Percentiles rank a stretch among this genome's conserved stretches.
These are phyloP conservation scores for Drosophila tropicalis DNA, from an alignment of 1,140 invertebrate genomes.

Conservation along the genomic window DNA sequence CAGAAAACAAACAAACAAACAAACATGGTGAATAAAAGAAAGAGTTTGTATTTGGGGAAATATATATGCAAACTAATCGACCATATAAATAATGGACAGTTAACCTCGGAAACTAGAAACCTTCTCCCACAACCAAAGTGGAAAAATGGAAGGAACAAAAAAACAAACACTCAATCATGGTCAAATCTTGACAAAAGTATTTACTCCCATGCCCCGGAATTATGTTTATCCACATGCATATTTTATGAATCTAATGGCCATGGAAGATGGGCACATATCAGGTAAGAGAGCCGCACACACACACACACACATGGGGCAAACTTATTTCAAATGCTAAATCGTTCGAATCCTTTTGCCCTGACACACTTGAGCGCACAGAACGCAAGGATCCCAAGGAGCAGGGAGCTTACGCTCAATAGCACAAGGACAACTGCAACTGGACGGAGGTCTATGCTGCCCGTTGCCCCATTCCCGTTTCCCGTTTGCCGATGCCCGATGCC, in stretches of 20 bases:
- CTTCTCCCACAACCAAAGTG: not conserved
- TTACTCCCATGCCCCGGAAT: conserved; percentile 68
- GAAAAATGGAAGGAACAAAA: not conserved
- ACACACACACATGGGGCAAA: conserved; percentile 40
- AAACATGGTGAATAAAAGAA: not conserved
- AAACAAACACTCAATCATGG: conserved; percentile 71
- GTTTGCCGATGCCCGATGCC: conserved; percentile 49
- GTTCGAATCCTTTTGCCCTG: conserved; percentile 72
- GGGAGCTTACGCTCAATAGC: conserved; percentile 58
- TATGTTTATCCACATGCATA: conserved; percentile 79
- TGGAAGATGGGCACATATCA: conserved; percentile 50
- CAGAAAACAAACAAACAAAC: not conserved
- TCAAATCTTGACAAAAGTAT: conserved; percentile 74
- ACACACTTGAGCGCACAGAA: conserved; percentile 67
- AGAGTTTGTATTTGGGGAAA: not conserved
- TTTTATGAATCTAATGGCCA: conserved; percentile 74
- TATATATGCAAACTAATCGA: conserved; percentile 65
- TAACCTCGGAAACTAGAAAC: conserved; percentile 29
- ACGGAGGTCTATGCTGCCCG: conserved; percentile 54
- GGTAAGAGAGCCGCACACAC: conserved; percentile 43
- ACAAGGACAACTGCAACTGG: conserved; percentile 64
- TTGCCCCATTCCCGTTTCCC: not conserved
- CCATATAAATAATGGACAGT: conserved; percentile 74
- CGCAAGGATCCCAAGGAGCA: conserved; percentile 3
- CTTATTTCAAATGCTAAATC: conserved; percentile 79